Evolutionary conservation across 2,113 vertebrate species (phyloP).

Genomic region (Cebidichthys violaceus): DNA sequence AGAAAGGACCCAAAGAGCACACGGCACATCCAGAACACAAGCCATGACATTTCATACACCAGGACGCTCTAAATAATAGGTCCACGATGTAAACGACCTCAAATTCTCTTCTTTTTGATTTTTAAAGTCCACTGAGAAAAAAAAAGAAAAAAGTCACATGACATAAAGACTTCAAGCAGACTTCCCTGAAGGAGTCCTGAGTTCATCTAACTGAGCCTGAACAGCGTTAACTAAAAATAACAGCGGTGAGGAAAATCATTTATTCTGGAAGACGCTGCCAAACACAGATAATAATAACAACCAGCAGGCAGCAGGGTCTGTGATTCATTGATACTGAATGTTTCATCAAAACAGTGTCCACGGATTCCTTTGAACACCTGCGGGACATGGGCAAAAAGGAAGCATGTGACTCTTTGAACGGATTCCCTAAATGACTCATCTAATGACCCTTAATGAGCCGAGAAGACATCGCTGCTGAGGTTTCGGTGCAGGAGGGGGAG

Average conservation of each 20-base stretch:
- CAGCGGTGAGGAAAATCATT: conserved; percentile 4
- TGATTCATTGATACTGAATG: conserved; percentile 53
- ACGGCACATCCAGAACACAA: neutral
- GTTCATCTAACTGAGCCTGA: neutral
- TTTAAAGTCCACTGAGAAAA: neutral
- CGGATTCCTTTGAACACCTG: conserved; percentile 59
- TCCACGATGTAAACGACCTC: neutral
- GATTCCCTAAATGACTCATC: conserved; percentile 55
- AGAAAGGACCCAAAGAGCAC: neutral
- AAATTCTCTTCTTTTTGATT: neutral
- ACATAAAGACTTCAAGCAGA: neutral
- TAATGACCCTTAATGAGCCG: conserved; percentile 48
- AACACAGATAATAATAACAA: conserved; percentile 44
- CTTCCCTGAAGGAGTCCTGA: conserved; percentile 11
- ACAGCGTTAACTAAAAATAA: conserved; percentile 13
- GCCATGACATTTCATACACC: neutral
- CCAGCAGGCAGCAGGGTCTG: conserved; percentile 33
- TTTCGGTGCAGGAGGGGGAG: conserved; percentile 31
- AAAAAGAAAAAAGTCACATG: conserved; percentile 3
- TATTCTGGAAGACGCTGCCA: conserved; percentile 1
- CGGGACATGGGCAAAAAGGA: conserved; percentile 19
- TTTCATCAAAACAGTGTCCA: conserved; percentile 40
- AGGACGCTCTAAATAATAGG: neutral
- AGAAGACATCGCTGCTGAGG: conserved; percentile 26
- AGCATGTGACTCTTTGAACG: conserved; percentile 50